Evolutionary conservation across 1,140 invertebrate species (phyloP), one percentile per base, ranked within the genome.

Genomic region (Hycleus phaleratus): DNA sequence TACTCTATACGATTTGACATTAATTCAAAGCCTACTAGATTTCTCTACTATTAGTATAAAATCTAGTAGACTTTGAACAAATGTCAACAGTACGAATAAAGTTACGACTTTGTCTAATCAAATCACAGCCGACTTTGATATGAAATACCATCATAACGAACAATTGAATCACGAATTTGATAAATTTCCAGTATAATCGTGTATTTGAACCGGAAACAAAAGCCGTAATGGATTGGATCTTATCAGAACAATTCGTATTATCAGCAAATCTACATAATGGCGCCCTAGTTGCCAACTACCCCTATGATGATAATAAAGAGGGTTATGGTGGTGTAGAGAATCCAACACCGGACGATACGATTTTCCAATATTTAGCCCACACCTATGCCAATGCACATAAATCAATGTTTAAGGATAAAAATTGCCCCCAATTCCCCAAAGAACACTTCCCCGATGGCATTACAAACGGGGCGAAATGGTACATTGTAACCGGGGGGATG

Each of bases 181-280:
- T 38, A 9, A 25, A 53, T n/a, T 60, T 58, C 38, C 75, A 87
- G 79, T 77, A 79, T 39, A 92, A 90, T 70, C 68, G 60, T 59
- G 58, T 75, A 7, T 80, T 75, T 24, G 84, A 93, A 74, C 90
- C 91, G 1, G 96, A 99, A 78, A 97, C 95, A 0, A 66, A 75
- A 50, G 92, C 92, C 0, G 83, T 98, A 0, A 98, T 98, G 83
- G 78, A 88, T 39, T 99, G 96, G 96, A 85, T 94, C 1, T 72
- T 81, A 6, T 77, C 81, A 3, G 80, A 87, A 65, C 93, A 92
- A 0, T 99, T 99, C 78, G 95, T 98, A 3, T 74, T 98, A 2
- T 98, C 95, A 0, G 95, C 95, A 2, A 98, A 98, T 79, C 76
- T 99, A 3, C 96, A 99, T 71, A 96, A 95, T 9, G 93, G 93